phyloP scores from a whole-genome alignment of 2,113 vertebrate genomes.

The Panurus biarmicus region DNA sequence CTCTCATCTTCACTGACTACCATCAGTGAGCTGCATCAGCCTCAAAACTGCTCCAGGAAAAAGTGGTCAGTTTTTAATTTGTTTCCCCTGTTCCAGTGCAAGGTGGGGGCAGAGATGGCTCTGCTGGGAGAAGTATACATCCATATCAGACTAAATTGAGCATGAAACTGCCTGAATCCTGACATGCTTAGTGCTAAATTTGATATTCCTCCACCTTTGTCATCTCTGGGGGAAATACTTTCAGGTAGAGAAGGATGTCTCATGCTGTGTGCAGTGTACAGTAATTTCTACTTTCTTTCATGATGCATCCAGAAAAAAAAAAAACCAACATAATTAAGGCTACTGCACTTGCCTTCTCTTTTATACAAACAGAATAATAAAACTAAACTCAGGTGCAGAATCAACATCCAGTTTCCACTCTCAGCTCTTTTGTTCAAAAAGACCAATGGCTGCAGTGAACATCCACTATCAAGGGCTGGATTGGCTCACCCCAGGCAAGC shows the following conservation, averaged over 20 bases:
- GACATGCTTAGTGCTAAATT: neutral
- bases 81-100: neutral
- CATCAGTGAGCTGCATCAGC: neutral
- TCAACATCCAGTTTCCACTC: neutral
- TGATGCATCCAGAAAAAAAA: neutral
- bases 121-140: neutral
- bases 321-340: neutral
- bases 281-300: neutral
- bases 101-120: neutral
- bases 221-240: neutral
- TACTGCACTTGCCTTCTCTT: neutral
- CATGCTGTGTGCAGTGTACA: accelerated
- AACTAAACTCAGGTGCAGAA: neutral
- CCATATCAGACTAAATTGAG: accelerated
- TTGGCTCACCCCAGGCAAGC: neutral
- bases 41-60: neutral
- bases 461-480: neutral
- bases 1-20: neutral
- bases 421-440: neutral
- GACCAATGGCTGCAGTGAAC: neutral
- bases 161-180: neutral
- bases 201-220: neutral
- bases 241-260: neutral
- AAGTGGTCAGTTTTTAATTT: neutral
- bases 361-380: neutral